Percentiles rank a stretch among this genome's conserved stretches.
phyloP scores from a whole-genome alignment of 1,140 invertebrate species.

The Anastatus disparis region DNA sequence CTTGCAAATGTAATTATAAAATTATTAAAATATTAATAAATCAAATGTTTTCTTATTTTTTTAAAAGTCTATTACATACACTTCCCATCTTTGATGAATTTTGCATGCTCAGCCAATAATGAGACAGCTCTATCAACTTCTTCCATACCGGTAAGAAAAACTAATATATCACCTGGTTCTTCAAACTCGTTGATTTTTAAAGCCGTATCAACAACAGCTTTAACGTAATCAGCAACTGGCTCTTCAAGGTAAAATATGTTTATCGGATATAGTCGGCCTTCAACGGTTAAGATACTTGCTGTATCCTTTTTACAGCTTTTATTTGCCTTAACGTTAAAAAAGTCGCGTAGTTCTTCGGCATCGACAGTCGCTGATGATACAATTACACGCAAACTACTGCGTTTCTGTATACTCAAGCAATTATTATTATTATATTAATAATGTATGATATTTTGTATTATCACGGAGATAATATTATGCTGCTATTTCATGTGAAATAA shows the following conservation, averaged over 20 bases:
- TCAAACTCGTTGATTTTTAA: slow-evolving; percentile 90
- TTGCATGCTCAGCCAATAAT: slow-evolving; percentile 75
- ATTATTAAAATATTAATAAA: too few relatives aligned
- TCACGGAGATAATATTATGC: too few relatives aligned
- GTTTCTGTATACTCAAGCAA: too few relatives aligned
- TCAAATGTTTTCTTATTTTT: too few relatives aligned
- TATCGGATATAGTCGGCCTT: slow-evolving; percentile 90
- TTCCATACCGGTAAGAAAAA: slow-evolving; percentile 95
- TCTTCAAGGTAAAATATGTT: slow-evolving; percentile 86
- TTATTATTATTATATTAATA: too few relatives aligned
- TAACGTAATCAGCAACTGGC: slow-evolving; percentile 91
- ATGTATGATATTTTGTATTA: too few relatives aligned
- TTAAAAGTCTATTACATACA: slow-evolving; percentile 54
- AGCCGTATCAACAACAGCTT: slow-evolving; percentile 85
- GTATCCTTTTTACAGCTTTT: slow-evolving; percentile 72
- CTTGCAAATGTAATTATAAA: too few relatives aligned
- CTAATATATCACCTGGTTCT: slow-evolving; percentile 86
- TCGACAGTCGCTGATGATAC: slow-evolving; percentile 96
- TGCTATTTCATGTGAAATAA: too few relatives aligned
- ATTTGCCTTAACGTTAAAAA: slow-evolving; percentile 90
- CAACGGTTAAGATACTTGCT: slow-evolving; percentile 85
- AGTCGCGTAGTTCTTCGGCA: slow-evolving; percentile 85
- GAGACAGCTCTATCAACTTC: slow-evolving; percentile 84
- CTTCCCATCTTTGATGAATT: slow-evolving; percentile 65
- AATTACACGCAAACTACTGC: slow-evolving; percentile 85